Evolutionary conservation across 1,140 invertebrate genomes (phyloP).

Genomic region (Drosophila watanabei): DNA sequence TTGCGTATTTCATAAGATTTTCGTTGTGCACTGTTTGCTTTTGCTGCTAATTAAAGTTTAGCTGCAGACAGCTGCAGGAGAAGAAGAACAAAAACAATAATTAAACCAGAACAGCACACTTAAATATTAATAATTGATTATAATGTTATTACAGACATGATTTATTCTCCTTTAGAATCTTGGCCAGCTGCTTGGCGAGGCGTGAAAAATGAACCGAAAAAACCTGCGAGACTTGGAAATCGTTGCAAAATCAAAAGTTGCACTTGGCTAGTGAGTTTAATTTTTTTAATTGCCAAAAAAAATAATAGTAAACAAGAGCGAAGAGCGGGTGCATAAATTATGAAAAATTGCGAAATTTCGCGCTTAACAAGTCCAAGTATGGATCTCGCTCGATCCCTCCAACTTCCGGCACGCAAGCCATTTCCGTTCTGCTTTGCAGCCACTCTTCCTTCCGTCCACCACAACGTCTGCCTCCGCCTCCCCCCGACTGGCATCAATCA

Average conservation of each 20-base stretch:
- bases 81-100: conserved; percentile 40
- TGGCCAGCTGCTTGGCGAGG: conserved; percentile 66
- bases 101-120: conserved; percentile 62
- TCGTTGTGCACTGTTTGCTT: conserved; percentile 76
- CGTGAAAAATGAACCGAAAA: conserved; percentile 54
- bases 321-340: conserved; percentile 67
- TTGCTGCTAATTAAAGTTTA: conserved; percentile 74
- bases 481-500: conserved; percentile 47
- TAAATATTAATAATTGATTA: conserved; percentile 81
- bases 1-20: conserved; percentile 76
- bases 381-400: conserved; percentile 1
- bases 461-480: not conserved
- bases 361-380: conserved; percentile 31
- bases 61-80: conserved; percentile 11
- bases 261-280: conserved; percentile 34
- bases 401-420: conserved; percentile 71
- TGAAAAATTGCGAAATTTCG: conserved; percentile 43
- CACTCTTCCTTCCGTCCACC: conserved; percentile 11
- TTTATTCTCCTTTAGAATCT: conserved; percentile 74
- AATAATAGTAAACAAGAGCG: not conserved
- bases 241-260: conserved; percentile 67
- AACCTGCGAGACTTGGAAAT: conserved; percentile 13
- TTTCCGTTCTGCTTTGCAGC: conserved; percentile 72
- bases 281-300: conserved; percentile 55
- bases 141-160: conserved; percentile 73